Evolutionary conservation across 2,888 invertebrate genomes (phyloP).

Genomic region (Cryptophagus acutangulus): DNA sequence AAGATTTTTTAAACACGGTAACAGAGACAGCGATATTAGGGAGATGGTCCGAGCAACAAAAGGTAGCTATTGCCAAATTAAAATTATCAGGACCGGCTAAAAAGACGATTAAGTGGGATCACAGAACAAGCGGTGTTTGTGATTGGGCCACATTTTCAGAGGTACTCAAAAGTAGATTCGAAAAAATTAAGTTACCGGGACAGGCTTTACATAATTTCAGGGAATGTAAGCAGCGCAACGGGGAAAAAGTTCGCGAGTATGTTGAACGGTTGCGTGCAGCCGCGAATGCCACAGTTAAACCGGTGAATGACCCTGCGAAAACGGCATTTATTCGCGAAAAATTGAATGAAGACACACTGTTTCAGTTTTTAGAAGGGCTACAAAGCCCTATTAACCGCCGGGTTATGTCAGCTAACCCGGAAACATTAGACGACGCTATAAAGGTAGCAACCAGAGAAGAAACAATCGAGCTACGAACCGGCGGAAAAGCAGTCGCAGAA

Average conservation of each 20-base stretch:
- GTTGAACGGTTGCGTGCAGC: neutral
- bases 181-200: neutral
- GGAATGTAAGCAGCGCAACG: neutral
- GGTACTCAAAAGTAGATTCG: neutral
- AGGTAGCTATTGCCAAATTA: slow-evolving; percentile 1
- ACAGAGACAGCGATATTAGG: neutral
- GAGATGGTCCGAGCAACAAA: neutral
- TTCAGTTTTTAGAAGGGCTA: slow-evolving; percentile 1
- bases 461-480: neutral
- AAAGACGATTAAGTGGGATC: neutral
- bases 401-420: neutral
- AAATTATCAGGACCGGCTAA: neutral
- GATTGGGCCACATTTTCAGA: neutral
- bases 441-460: neutral
- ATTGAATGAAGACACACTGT: neutral
- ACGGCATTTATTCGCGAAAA: neutral
- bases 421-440: neutral
- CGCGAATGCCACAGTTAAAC: neutral
- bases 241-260: neutral
- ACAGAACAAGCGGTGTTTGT: too few species aligned
- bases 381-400: neutral
- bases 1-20: neutral
- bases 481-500: neutral
- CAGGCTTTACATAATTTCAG: slow-evolving; percentile 1
- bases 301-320: too few species aligned